phyloP scores from a whole-genome alignment of 2,888 invertebrate genomes.

The Acleris cristana region DNA sequence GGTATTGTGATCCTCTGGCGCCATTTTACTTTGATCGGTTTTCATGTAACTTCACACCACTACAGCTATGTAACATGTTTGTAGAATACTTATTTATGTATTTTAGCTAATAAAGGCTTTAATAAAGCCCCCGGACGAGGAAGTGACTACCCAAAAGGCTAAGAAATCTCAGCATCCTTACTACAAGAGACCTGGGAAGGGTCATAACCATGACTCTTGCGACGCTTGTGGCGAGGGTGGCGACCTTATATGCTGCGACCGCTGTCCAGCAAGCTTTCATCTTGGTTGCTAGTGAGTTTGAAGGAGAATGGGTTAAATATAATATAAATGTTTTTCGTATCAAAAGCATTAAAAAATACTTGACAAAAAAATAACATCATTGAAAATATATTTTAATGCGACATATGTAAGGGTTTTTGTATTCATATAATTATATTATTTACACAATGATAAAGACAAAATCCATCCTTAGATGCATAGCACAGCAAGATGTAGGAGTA shows the following conservation, averaged over 20 bases:
- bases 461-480: no score
- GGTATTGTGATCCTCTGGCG: constrained; percentile 49
- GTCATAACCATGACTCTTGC: constrained; percentile 96
- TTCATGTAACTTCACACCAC: constrained; percentile 17
- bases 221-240: constrained; percentile 98
- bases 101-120: constrained; percentile 93
- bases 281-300: constrained; percentile 94
- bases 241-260: constrained; percentile 97
- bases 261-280: constrained; percentile 98
- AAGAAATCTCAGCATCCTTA: constrained; percentile 90
- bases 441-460: no score
- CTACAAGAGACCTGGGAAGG: constrained; percentile 93
- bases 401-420: no score
- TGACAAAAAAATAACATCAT: no score
- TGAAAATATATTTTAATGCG: no score
- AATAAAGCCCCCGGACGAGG: constrained; percentile 93
- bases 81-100: constrained; percentile 39
- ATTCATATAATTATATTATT: no score
- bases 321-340: no score
- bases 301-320: background rate
- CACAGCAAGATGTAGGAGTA: no score
- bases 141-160: constrained; percentile 83
- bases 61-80: constrained; percentile 18
- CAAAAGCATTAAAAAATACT: no score
- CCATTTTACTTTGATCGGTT: constrained; percentile 51